These are phyloP conservation scores for Xenus cinereus DNA, from an alignment of 2,113 vertebrate genomes.

Conservation along the genomic window DNA sequence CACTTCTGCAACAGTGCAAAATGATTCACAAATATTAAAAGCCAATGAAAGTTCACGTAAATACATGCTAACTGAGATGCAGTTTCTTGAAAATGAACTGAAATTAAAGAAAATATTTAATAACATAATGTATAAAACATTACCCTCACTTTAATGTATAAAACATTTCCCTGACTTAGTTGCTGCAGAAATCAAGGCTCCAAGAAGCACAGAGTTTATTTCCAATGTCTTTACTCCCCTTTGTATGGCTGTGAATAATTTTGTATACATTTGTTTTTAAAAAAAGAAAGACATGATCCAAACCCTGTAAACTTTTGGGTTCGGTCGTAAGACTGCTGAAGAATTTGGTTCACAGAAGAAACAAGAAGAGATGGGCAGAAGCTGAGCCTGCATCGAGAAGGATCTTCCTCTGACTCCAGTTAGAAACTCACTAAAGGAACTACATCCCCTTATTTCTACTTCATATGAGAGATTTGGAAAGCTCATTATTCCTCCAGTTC, in stretches of 20 bases:
- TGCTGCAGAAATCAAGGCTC: neutral
- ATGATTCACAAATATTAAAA: neutral
- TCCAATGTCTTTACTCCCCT: neutral
- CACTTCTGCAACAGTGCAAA: neutral
- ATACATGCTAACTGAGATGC: neutral
- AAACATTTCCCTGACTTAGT: neutral
- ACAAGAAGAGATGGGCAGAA: neutral
- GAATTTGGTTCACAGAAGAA: neutral
- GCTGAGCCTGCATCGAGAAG: neutral
- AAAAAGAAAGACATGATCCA: neutral
- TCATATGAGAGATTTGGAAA: neutral
- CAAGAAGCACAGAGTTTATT: neutral
- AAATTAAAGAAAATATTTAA: conserved; percentile 41
- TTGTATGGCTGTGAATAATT: neutral
- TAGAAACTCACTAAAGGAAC: neutral
- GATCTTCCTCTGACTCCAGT: neutral
- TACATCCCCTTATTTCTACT: neutral
- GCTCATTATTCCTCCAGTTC: neutral
- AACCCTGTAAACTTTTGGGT: neutral
- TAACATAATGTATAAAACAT: conserved; percentile 35
- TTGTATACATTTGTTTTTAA: neutral
- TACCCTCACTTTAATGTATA: neutral
- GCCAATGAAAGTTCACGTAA: neutral
- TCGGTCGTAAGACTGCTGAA: neutral
- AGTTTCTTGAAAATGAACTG: conserved; percentile 20